These are phyloP conservation scores for Dolichomitus sp. DNA, from an alignment of 2,888 invertebrate species.

Conservation along the genomic window DNA sequence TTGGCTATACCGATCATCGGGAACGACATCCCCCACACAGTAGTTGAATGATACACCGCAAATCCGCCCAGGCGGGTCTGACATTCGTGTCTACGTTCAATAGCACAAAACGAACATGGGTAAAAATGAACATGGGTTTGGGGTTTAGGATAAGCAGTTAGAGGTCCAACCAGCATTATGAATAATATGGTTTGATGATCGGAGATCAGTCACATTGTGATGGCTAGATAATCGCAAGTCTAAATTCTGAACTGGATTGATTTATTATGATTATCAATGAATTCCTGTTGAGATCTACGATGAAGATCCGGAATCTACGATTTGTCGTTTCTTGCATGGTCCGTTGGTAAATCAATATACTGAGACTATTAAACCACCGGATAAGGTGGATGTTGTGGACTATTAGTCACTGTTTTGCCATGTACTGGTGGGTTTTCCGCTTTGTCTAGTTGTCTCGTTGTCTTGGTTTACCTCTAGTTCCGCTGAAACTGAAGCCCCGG, in stretches of 20 bases:
- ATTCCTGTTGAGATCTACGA: no score
- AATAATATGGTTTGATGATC: not conserved
- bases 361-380: no score
- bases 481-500: not conserved
- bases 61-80: not conserved
- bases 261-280: no score
- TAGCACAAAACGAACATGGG: not conserved
- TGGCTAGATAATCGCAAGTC: not conserved
- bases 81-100: slow-evolving; percentile 2
- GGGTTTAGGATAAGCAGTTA: not conserved
- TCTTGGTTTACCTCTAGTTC: slow-evolving; percentile 12
- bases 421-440: slow-evolving; percentile 25
- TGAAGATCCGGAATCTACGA: no score
- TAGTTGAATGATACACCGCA: slow-evolving; percentile 2
- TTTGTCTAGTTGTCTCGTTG: slow-evolving; percentile 24
- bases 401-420: no score
- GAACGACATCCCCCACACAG: slow-evolving; percentile 1
- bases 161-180: not conserved
- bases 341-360: no score
- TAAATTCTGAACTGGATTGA: not conserved
- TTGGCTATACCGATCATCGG: slow-evolving; percentile 24
- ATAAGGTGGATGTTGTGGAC: no score
- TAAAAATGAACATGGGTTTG: not conserved
- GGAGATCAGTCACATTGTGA: not conserved
- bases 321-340: no score